Evolutionary conservation across 2,113 vertebrate species (phyloP).

Genomic region (Pseudopodoces humilis): DNA sequence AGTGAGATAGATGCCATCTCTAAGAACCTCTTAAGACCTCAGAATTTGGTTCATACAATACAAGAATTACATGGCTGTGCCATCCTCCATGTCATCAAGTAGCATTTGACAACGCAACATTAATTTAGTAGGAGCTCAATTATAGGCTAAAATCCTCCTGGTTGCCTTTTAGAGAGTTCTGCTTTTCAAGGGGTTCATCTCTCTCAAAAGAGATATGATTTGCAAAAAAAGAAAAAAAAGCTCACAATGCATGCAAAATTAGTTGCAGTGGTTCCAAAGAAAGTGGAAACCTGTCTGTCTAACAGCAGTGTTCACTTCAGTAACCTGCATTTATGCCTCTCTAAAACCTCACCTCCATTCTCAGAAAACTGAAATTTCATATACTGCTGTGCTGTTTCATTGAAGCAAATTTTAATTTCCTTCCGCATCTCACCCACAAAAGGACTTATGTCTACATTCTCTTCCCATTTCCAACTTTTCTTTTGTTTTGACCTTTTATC

Average conservation of each 20-base stretch:
- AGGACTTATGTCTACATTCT: background rate
- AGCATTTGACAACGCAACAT: constrained; percentile 29
- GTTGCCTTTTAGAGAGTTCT: constrained; percentile 8
- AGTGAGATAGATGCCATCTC: constrained; percentile 1
- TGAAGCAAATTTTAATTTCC: background rate
- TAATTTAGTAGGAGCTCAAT: constrained; percentile 24
- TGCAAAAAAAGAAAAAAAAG: constrained; percentile 12
- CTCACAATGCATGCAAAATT: background rate
- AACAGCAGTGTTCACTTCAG: background rate
- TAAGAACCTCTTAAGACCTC: constrained; percentile 29
- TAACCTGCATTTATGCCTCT: background rate
- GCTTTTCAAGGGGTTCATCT: constrained; percentile 8
- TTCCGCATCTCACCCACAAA: background rate
- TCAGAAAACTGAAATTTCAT: background rate
- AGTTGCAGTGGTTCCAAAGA: background rate
- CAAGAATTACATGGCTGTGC: background rate
- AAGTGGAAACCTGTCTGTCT: background rate
- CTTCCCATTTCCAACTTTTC: background rate
- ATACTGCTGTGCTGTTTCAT: background rate
- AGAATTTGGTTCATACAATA: background rate
- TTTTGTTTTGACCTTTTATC: background rate
- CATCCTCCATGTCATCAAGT: background rate
- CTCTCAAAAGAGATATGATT: background rate
- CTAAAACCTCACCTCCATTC: background rate
- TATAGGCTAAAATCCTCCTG: constrained; percentile 5